These are phyloP conservation scores for Acanthosepion esculentum DNA, from an alignment of 2,888 invertebrate species.

Conservation along the genomic window DNA sequence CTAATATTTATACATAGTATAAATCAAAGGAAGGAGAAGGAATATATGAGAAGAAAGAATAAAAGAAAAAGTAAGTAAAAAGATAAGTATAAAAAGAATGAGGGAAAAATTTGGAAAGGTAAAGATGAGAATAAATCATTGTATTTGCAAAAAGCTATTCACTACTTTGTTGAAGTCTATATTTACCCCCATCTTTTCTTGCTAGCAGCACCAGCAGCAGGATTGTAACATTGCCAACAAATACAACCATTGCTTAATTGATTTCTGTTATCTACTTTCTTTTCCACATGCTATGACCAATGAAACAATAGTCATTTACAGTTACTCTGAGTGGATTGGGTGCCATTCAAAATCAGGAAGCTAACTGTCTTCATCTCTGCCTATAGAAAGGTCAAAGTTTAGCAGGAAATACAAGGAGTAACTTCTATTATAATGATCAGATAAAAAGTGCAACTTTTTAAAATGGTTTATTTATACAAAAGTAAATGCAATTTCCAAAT, in stretches of 20 bases:
- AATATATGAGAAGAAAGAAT: neutral
- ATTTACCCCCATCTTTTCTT: neutral
- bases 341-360: neutral
- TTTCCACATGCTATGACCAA: neutral
- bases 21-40: neutral
- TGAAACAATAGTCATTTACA: neutral
- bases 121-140: too few species aligned
- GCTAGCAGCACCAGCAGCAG: neutral
- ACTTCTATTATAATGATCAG: neutral
- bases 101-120: too few species aligned
- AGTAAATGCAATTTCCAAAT: neutral
- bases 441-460: neutral
- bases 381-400: neutral
- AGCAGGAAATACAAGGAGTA: neutral
- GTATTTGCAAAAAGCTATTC: neutral
- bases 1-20: neutral
- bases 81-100: neutral
- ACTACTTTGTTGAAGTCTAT: neutral
- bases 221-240: neutral
- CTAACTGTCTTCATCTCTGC: neutral
- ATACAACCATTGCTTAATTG: constrained; percentile 33
- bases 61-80: neutral
- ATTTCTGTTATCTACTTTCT: neutral
- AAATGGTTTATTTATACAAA: neutral
- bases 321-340: neutral